A percentile compares a stretch with the other conserved stretches of the same genome.
These are phyloP conservation scores for Aurelia sp. DNA, from an alignment of 30 jellyfish, hydroid and myxozoan species.

Conservation along the genomic window DNA sequence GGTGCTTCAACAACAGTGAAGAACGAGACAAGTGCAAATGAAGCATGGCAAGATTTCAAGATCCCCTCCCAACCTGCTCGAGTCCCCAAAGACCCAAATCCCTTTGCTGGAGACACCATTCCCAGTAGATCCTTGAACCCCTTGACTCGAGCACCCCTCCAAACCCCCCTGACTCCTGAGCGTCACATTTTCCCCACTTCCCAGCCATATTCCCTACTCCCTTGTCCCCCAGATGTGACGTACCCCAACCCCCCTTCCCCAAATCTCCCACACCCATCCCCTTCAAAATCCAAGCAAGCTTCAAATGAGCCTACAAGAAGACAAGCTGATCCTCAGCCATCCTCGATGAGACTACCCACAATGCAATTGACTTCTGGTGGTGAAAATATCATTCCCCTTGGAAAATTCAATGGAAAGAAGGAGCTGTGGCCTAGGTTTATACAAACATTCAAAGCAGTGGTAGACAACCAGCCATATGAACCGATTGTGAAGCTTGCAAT, in stretches of 20 bases:
- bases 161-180: constrained; percentile 31
- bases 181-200: constrained; percentile 9
- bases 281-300: too few species aligned
- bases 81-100: too few species aligned
- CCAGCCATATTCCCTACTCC: neutral
- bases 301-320: too few species aligned
- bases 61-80: too few species aligned
- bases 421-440: constrained; percentile 25
- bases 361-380: too few species aligned
- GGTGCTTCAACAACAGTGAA: too few species aligned
- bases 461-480: constrained; percentile 40
- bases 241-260: too few species aligned
- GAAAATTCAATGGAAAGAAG: constrained; percentile 35
- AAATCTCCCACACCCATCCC: too few species aligned
- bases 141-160: constrained; percentile 27
- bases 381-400: neutral
- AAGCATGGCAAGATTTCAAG: too few species aligned
- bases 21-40: too few species aligned
- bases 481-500: constrained; percentile 37
- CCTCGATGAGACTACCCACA: too few species aligned
- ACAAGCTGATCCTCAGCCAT: too few species aligned
- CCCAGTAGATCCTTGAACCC: constrained; percentile 2
- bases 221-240: neutral
- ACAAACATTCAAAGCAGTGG: constrained; percentile 32
- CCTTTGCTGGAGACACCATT: neutral